Evolutionary conservation across 2,797 vertebrate genomes (phyloP).

Genomic region (Myotis planiceps): DNA sequence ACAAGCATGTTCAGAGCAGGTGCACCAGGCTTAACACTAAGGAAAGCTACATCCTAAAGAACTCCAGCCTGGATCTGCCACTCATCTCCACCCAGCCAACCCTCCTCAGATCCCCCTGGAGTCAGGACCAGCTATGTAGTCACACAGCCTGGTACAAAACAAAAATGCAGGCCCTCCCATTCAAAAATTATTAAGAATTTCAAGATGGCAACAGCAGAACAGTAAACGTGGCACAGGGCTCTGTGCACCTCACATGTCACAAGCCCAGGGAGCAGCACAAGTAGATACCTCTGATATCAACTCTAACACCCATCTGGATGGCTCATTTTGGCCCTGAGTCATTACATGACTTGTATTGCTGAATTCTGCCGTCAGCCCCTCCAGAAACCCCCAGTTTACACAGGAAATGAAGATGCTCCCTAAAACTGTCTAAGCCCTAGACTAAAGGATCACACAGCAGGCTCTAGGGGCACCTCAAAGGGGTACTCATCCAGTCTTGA

Average conservation of each 20-base stretch:
- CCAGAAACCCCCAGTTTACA: neutral
- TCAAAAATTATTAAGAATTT: neutral
- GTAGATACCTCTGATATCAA: neutral
- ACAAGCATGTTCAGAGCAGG: neutral
- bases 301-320: neutral
- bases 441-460: neutral
- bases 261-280: neutral
- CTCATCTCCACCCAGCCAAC: too few species aligned
- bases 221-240: neutral
- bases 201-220: neutral
- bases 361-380: too few species aligned
- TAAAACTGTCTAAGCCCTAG: neutral
- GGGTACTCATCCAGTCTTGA: neutral
- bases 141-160: neutral
- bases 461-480: neutral
- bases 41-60: rapidly evolving
- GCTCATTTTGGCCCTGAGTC: neutral
- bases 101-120: neutral
- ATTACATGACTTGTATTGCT: neutral
- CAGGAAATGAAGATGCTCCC: neutral
- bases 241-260: rapidly evolving
- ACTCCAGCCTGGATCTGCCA: neutral
- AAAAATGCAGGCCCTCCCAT: neutral
- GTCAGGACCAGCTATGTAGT: neutral
- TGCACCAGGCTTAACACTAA: neutral